These are phyloP conservation scores for Porites divaricata DNA, from an alignment of 92 coral and sea anemone genomes.

Conservation along the genomic window DNA sequence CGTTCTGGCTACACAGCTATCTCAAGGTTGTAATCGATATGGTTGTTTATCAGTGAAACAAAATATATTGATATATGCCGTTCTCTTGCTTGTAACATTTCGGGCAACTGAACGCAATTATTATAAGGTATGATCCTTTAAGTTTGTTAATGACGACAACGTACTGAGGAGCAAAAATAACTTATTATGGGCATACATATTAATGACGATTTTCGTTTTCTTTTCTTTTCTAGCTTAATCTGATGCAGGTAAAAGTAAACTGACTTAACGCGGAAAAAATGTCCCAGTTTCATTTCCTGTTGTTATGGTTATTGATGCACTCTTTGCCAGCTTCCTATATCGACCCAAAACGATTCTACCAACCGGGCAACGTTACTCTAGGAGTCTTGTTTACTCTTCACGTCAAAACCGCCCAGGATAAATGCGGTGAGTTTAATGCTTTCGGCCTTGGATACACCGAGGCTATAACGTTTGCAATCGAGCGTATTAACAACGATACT, in stretches of 20 bases:
- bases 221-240: background rate
- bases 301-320: background rate
- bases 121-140: background rate
- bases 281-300: conserved; percentile 1
- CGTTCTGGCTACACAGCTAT: background rate
- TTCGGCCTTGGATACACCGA: conserved; percentile 82
- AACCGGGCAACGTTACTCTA: conserved; percentile 74
- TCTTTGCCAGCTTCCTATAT: background rate
- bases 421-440: conserved; percentile 74
- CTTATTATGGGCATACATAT: too few relatives aligned
- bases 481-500: conserved; percentile 62
- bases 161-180: background rate
- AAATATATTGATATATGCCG: too few relatives aligned
- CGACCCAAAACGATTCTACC: conserved; percentile 41
- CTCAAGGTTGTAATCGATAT: background rate
- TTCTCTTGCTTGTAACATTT: too few relatives aligned
- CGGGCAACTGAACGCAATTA: background rate
- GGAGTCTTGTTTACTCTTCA: conserved; percentile 77
- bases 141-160: background rate
- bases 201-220: background rate
- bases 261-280: background rate
- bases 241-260: background rate
- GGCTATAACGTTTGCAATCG: conserved; percentile 69
- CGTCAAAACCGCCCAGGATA: conserved; percentile 50
- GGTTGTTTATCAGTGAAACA: too few relatives aligned